A percentile compares a stretch with the other conserved stretches of the same genome.
Conservation (phyloP, 2,113 vertebrate genomes). For the Eulemur macaco region DNA sequence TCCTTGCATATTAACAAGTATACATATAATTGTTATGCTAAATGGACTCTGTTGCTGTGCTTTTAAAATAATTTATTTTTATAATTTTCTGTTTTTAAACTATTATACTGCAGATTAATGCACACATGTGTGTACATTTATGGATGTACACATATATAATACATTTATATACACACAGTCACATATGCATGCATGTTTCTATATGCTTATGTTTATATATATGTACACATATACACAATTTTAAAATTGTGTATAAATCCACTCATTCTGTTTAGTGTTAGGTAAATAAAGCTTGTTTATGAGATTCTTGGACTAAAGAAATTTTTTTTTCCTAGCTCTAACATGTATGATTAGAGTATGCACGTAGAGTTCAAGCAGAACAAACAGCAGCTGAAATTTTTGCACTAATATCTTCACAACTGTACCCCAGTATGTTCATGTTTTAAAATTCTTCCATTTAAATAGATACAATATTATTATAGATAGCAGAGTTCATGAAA, state of each 20-base stretch:
- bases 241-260: background rate
- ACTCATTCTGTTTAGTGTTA: background rate
- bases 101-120: background rate
- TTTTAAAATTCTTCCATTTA: background rate
- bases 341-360: background rate
- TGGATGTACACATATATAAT: too few relatives aligned
- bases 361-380: background rate
- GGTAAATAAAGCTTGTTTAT: background rate
- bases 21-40: background rate
- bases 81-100: background rate
- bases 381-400: background rate
- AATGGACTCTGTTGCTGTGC: background rate
- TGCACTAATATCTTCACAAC: background rate
- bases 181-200: background rate
- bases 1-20: background rate
- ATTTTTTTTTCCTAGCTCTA: slow-evolving; percentile 3
- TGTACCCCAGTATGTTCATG: background rate
- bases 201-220: background rate
- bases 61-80: background rate
- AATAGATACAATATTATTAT: background rate
- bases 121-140: too few relatives aligned
- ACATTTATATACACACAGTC: background rate
- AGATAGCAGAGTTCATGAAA: background rate
- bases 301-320: background rate
- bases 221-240: background rate